Evolutionary conservation across 2,888 invertebrate species (phyloP).

Genomic region (Escarpia spicata): DNA sequence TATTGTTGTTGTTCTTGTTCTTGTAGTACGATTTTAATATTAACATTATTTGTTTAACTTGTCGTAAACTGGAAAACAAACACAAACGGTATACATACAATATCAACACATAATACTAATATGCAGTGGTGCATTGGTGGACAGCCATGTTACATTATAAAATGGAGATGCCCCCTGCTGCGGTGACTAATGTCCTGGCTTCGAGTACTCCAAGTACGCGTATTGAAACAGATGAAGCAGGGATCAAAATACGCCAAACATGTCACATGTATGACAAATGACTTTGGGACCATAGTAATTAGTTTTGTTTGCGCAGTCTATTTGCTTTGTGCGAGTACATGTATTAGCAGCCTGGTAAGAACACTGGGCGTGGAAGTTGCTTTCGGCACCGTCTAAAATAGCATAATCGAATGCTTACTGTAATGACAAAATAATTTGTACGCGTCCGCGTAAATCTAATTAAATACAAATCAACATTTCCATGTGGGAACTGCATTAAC

Average conservation of each 20-base stretch:
- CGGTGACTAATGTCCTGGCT: not conserved
- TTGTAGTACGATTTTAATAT: no score
- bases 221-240: slow-evolving; percentile 13
- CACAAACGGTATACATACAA: not conserved
- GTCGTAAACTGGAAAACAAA: not conserved
- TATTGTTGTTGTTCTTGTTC: no score
- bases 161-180: not conserved
- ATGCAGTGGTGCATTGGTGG: not conserved
- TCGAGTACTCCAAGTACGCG: not conserved
- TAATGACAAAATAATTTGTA: slow-evolving; percentile 4
- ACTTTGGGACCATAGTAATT: slow-evolving; percentile 12
- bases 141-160: not conserved
- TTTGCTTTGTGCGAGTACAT: not conserved
- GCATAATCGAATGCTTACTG: not conserved
- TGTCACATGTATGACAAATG: slow-evolving; percentile 13
- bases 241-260: slow-evolving; percentile 16
- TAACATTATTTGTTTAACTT: no score
- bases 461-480: not conserved
- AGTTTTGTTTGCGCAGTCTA: slow-evolving; percentile 9
- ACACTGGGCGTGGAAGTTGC: not conserved
- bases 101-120: not conserved
- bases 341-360: not conserved
- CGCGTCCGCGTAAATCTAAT: not conserved
- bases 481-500: not conserved
- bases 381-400: not conserved